These are phyloP conservation scores for Amphilophus citrinellus DNA, from an alignment of 2,113 vertebrate genomes.

Conservation along the genomic window DNA sequence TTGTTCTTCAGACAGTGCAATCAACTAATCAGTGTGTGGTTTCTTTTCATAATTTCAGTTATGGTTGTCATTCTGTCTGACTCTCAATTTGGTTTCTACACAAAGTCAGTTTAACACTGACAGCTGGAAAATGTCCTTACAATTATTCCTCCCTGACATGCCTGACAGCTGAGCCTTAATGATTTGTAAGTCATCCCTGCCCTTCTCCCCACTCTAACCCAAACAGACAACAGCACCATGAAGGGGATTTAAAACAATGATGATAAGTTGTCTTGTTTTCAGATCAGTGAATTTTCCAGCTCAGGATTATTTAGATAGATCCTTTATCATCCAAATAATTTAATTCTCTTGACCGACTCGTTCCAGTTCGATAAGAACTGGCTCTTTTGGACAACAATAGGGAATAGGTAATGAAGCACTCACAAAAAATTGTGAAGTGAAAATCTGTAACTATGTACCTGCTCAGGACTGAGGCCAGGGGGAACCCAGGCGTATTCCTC, in stretches of 20 bases:
- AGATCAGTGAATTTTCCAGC: conserved; percentile 30
- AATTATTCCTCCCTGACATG: conserved; percentile 49
- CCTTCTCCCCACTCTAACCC: background rate
- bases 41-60: conserved; percentile 35
- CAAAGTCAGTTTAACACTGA: conserved; percentile 31
- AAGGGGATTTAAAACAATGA: conserved; percentile 40
- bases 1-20: conserved; percentile 25
- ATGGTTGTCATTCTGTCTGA: conserved; percentile 43
- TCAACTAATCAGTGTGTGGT: conserved; percentile 16
- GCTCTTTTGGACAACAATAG: background rate
- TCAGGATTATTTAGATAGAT: conserved; percentile 19
- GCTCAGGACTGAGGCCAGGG: conserved; percentile 94
- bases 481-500: conserved; percentile 98
- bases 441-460: conserved; percentile 81
- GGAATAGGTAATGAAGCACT: conserved; percentile 19
- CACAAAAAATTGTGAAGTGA: background rate
- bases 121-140: conserved; percentile 58
- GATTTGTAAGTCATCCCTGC: conserved; percentile 35
- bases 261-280: conserved; percentile 28
- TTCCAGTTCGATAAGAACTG: conserved; percentile 35
- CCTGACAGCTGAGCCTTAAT: conserved; percentile 51
- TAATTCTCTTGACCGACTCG: conserved; percentile 20
- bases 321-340: conserved; percentile 42
- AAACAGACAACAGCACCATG: conserved; percentile 34
- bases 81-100: conserved; percentile 42